phyloP scores from a whole-genome alignment of 2,888 invertebrate genomes.

The Eugnorisma glareosa region DNA sequence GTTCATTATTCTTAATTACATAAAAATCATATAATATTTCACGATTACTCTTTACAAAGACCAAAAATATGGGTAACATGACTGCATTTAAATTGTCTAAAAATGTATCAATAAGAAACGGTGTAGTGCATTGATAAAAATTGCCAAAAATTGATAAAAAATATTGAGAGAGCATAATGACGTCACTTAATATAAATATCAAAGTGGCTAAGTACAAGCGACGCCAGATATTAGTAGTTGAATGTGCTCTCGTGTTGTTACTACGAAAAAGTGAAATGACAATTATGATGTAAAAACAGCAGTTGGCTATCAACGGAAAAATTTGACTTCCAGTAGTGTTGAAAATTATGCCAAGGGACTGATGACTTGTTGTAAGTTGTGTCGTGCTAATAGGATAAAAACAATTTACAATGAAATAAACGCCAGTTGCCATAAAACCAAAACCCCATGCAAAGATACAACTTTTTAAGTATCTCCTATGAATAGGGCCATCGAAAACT shows the following conservation, averaged over 20 bases:
- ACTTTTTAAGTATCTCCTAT: conserved; percentile 23
- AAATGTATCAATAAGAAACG: conserved; percentile 5
- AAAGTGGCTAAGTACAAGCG: conserved; percentile 30
- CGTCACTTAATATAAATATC: conserved; percentile 25
- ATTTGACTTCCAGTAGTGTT: conserved; percentile 12
- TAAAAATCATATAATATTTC: conserved; percentile 28
- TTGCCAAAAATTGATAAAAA: neutral
- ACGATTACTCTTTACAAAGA: conserved; percentile 25
- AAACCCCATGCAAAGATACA: conserved; percentile 25
- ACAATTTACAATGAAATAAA: conserved; percentile 15
- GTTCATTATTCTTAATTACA: neutral
- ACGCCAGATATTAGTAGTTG: conserved; percentile 7
- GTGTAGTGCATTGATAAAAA: conserved; percentile 1
- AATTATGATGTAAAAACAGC: conserved; percentile 23
- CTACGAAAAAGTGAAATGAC: conserved; percentile 23
- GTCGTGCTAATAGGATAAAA: conserved; percentile 1
- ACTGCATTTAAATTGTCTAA: conserved; percentile 19
- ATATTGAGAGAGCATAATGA: conserved; percentile 11
- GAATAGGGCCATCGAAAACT: conserved; percentile 20
- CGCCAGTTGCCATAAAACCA: neutral
- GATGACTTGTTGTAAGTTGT: neutral
- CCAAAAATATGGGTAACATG: conserved; percentile 14
- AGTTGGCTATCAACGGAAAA: conserved; percentile 24
- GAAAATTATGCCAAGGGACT: neutral
- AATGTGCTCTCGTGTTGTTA: neutral